Evolutionary conservation across 2,113 vertebrate genomes (phyloP).

Genomic region (Raja brachyura): DNA sequence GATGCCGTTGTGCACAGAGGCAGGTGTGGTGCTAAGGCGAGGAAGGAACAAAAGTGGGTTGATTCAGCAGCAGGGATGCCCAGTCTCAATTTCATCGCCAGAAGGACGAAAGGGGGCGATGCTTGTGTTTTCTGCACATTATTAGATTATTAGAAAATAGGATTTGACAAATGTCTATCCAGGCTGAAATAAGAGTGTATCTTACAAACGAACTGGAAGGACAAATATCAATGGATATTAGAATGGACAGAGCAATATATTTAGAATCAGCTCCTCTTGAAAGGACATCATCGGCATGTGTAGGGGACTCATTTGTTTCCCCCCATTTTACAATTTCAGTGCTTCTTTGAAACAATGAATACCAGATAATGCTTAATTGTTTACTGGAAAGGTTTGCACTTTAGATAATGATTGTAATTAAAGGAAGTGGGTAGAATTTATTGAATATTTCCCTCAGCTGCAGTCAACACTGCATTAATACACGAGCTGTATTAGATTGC

Average conservation of each 20-base stretch:
- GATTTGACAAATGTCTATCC: not conserved
- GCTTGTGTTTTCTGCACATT: not conserved
- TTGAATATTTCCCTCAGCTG: constrained; percentile 14
- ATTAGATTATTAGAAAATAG: not conserved
- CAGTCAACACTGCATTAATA: not conserved
- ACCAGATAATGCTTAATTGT: not conserved
- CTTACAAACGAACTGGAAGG: not conserved
- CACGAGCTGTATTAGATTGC: not conserved
- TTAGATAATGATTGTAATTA: constrained; percentile 21
- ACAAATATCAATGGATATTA: not conserved
- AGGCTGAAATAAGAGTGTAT: not conserved
- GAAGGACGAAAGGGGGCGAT: not conserved
- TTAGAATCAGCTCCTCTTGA: not conserved
- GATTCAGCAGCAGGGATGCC: not conserved
- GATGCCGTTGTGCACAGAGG: no score
- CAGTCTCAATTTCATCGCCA: not conserved
- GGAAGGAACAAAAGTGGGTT: not conserved
- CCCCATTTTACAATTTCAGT: not conserved
- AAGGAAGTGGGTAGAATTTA: constrained; percentile 16
- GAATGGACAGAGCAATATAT: not conserved
- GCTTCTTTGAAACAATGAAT: not conserved
- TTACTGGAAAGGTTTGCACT: constrained; percentile 11
- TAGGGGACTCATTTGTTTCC: not conserved
- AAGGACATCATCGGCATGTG: not conserved
- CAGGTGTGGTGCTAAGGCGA: no score